phyloP scores from a whole-genome alignment of 1,140 invertebrate species.

The Apis florea region DNA sequence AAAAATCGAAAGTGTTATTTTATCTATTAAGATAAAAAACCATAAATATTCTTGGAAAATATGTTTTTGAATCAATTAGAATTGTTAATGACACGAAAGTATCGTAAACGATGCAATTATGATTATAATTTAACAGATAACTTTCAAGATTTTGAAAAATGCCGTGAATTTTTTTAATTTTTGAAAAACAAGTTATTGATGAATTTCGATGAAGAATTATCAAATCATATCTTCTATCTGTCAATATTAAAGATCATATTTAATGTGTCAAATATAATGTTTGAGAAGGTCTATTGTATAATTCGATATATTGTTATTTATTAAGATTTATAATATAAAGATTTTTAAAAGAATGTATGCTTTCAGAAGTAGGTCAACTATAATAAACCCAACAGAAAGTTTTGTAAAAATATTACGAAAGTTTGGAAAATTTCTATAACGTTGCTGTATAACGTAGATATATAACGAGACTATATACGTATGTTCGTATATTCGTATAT shows the following conservation, averaged over 20 bases:
- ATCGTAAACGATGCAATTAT: neutral
- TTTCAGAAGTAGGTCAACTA: neutral
- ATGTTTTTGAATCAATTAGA: slow-evolving; percentile 25
- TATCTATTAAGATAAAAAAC: neutral
- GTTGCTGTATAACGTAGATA: neutral
- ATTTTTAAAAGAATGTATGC: neutral
- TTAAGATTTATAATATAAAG: neutral
- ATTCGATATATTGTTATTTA: neutral
- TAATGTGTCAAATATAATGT: neutral
- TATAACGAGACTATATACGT: neutral
- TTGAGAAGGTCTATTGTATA: neutral
- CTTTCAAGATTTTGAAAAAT: neutral
- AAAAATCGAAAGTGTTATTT: slow-evolving; percentile 22
- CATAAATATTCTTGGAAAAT: neutral
- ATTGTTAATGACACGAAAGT: neutral
- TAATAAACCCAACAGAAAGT: neutral
- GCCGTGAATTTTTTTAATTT: neutral
- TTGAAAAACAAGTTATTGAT: no score
- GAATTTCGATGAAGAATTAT: neutral
- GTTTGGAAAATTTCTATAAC: neutral
- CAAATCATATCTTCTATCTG: neutral
- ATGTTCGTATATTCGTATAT: neutral
- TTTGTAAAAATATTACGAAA: slow-evolving; percentile 12
- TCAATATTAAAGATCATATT: neutral
- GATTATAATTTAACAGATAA: neutral